Base-by-base conservation (phyloP, 2,888 invertebrate genomes). In the Rhamphomyia laevipes region DNA sequence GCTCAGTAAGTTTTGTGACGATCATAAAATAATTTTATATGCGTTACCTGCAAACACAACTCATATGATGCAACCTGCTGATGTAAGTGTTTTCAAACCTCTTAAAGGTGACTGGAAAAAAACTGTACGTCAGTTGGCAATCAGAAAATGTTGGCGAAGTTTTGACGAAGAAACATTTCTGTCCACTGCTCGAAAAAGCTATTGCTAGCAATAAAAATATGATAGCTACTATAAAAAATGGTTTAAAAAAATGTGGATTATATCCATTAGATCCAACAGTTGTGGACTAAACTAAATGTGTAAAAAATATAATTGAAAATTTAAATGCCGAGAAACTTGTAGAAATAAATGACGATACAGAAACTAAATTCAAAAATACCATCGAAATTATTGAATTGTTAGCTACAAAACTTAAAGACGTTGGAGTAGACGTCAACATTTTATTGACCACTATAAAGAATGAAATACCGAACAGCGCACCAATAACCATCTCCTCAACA, bases 61-160 rank as follows among this genome's bases (percentile, higher is more conserved):
- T 1, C 55, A 56, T 44, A 55, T 53, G 15, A 51, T 49, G 40
- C 49, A 54, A 42, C 53, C 57, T 9, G 53, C 53, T 1, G 52
- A 55, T 44, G 51, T 55, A 10, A 52, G 51, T 21, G 50, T 46
- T 11, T 55, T 52, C 46, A 55, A 53, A 38, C 46, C 46, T 1
- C 18, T 55, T n/a, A 55, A 55, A 51, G 43, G 43, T 4, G 51
- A 53, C n/a, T 51, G 53, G 45, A 54, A 52, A 35, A 52, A 50
- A 47, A 53, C 48, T 11, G 57, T 53, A 2, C 48, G 46, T 16
- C 17, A 48, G 12, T 56, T n/a, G 50, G 48, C 52, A 52, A 37
- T 38, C 1, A 47, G 45, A 44, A n/a, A 46, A 46, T 44, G 17
- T 46, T 7, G 50, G 48, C 3, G 16, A 45, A 18, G 12, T 33